Base-by-base conservation (phyloP, 2,888 invertebrate species). In the Teleiodes luculella region DNA sequence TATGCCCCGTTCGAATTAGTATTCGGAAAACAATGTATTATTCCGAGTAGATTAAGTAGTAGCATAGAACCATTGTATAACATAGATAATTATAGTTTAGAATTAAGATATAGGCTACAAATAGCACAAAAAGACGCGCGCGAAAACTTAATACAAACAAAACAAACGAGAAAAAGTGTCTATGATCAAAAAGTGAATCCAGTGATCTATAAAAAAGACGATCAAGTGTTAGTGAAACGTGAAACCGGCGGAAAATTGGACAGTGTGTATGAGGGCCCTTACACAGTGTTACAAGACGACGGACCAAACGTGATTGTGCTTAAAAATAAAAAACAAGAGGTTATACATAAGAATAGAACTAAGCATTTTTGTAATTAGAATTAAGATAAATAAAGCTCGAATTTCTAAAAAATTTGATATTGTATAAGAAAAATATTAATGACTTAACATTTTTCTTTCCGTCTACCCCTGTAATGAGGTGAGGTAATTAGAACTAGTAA, bases 201-300 rank as follows among this genome's bases (percentile, higher is more conserved):
- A 13, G 46, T 58, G 16, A 13, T 8, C 0, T 62, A 62, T 49
- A 52, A 56, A 6, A 3, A 14, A 41, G 33, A 30, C 30, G 57
- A 60, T 41, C 39, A 47, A 36, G 7, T 60, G 11, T 54, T 58
- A 13, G 3, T 62, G 13, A 60, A 54, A 55, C 60, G 58, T 33
- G 53, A 60, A 54, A 53, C 41, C 1, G 41, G 47, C 14, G 33
- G 24, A 10, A 60, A 60, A 47, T 48, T 58, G 3, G 50, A 52
- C 36, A 37, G 24, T 31, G 10, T 60, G 16, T 58, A 55, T 46
- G 11, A 30, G 8, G 58, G 54, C 4, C 60, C 60, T 31, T 60
- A 55, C 45, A 18, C 16, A 35, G 60, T 60, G 13, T 8, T 41
- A 7, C 3, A 24, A 41, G 53, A 57, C 33, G 5, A 14, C 0